Base-by-base conservation (phyloP, 2,888 invertebrate species). In the Pachymerium ferrugineum region DNA sequence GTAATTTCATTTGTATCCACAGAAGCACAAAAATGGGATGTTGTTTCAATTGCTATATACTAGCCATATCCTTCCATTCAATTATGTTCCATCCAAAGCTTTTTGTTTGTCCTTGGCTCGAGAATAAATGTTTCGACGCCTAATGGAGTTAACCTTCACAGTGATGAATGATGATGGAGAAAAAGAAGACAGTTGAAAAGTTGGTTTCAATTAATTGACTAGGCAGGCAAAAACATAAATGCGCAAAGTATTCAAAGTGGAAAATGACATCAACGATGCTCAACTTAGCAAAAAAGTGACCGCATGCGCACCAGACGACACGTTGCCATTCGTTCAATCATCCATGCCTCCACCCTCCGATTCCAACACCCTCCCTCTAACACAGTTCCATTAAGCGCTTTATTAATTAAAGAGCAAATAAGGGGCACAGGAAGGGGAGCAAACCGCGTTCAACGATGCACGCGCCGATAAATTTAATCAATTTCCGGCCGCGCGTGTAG, bases 371-470 rank as follows among this genome's bases (percentile, higher is more conserved):
- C 28, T 28, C 29, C 30, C 68, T 68, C 68, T 47, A 68, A 30
- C 68, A 68, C 30, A 28, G 68, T 68, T 30, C 68, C 68, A 68
- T 68, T 72, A 47, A 16, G 72, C 25, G 22, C 72, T 72, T 47
- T 25, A 72, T 72, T 72, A 72, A 72, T 72, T 72, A 72, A 72
- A 72, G 72, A 72, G 72, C 72, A 72, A 72, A 72, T 72, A 72
- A 28, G 47, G 47, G 47, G 47, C 47, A 47, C 47, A 47, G 47
- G 47, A 47, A 47, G 47, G 47, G 47, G 47, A 70, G 70, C 72
- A 33, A 42, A 72, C 72, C 29, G 72, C 47, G 38, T 42, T 47
- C 38, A 33, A 33, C 30, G 47, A 72, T 47, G 42, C 72, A 33
- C 30, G 47, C 35, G 22, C 30, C 72, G 72, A 72, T 72, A 72